Evolutionary conservation across 2,797 vertebrate genomes (phyloP).

Genomic region (Eulemur albifrons): DNA sequence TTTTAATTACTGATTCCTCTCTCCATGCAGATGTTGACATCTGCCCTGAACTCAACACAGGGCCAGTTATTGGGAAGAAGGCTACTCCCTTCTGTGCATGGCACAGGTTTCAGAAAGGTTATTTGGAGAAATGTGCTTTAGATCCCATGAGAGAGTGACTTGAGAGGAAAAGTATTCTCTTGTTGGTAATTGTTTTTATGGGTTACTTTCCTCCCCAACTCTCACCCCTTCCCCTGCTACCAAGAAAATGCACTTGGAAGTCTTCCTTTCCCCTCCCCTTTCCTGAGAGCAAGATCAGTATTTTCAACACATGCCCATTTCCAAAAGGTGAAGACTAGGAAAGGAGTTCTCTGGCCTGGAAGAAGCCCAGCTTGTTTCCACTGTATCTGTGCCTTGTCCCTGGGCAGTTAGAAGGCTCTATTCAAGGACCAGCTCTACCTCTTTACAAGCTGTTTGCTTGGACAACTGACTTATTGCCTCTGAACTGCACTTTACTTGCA

Average conservation of each 20-base stretch:
- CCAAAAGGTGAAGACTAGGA: neutral
- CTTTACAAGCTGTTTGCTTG: neutral
- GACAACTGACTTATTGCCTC: neutral
- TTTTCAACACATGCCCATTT: neutral
- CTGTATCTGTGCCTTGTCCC: neutral
- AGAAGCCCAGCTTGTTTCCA: neutral
- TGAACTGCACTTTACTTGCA: neutral
- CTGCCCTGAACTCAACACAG: neutral
- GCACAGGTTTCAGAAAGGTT: neutral
- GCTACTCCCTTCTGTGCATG: neutral
- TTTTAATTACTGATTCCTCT: neutral
- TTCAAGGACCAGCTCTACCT: neutral
- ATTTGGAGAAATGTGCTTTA: neutral
- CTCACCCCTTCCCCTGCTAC: neutral
- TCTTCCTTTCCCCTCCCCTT: neutral
- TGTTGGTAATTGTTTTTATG: neutral
- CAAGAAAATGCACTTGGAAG: neutral
- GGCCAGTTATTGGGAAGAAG: neutral
- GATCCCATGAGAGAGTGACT: neutral
- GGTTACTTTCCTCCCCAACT: neutral
- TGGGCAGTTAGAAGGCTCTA: neutral
- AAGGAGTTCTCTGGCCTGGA: neutral
- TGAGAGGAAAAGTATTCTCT: neutral
- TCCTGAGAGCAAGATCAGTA: neutral
- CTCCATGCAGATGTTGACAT: conserved; percentile 32